Evolutionary conservation across 2,888 invertebrate species (phyloP).

Genomic region (Agonopterix heracliana): DNA sequence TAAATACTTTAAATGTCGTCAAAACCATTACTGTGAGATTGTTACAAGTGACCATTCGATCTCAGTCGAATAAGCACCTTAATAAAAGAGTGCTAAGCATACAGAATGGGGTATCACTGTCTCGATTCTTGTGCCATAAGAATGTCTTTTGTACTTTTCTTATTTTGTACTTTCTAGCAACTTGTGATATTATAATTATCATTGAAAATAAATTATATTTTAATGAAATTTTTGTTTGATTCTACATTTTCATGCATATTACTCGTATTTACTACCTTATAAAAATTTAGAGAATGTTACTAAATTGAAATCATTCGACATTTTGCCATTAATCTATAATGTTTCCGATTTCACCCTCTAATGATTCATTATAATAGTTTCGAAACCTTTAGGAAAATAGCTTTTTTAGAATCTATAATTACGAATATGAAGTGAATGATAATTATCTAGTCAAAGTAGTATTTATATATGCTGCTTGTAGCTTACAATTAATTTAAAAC

Average conservation of each 20-base stretch:
- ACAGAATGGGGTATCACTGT: constrained; percentile 31
- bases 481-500: too few species aligned
- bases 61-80: constrained; percentile 30
- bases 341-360: too few species aligned
- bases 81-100: constrained; percentile 14
- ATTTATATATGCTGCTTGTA: too few species aligned
- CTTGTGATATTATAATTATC: constrained; percentile 3
- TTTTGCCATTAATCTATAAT: too few species aligned
- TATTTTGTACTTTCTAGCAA: constrained; percentile 23
- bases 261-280: neutral
- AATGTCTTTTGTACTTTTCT: constrained; percentile 49
- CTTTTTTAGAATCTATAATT: too few species aligned
- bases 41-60: constrained; percentile 27
- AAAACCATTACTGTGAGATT: neutral
- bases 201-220: constrained; percentile 3
- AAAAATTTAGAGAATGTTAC: too few species aligned
- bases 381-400: too few species aligned
- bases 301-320: too few species aligned
- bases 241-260: neutral
- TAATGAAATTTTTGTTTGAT: neutral
- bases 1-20: too few species aligned
- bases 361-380: too few species aligned
- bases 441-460: too few species aligned
- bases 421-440: too few species aligned
- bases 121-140: constrained; percentile 65